Percentiles rank a stretch among this genome's conserved stretches.
Conservation (phyloP, 1,140 invertebrate genomes). For the Mizuhopecten yessoensis region DNA sequence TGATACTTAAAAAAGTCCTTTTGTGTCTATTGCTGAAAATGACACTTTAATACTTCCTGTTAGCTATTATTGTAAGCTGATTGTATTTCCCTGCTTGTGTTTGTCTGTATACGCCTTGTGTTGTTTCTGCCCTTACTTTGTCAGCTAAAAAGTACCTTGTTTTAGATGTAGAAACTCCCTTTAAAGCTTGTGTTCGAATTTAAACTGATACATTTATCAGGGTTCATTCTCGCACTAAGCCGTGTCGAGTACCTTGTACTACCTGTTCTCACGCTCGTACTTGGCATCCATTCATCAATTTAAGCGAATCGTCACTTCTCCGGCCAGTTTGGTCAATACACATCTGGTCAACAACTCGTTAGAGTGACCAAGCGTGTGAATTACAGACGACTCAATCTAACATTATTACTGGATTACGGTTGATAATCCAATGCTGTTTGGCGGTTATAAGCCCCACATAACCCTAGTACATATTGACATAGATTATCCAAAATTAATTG, state of each 20-base stretch:
- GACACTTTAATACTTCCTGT: too few relatives aligned
- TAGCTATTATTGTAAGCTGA: too few relatives aligned
- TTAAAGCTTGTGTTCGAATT: too few relatives aligned
- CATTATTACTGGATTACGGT: neutral
- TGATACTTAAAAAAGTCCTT: too few relatives aligned
- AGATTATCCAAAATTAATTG: constrained; percentile 35
- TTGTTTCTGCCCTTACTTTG: too few relatives aligned
- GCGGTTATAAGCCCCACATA: neutral
- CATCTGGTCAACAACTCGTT: constrained; percentile 8
- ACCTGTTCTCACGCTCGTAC: neutral
- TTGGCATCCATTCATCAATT: constrained; percentile 1
- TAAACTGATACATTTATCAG: too few relatives aligned
- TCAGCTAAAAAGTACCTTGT: too few relatives aligned
- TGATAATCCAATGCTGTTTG: neutral
- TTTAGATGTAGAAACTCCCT: too few relatives aligned
- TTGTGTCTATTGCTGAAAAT: too few relatives aligned
- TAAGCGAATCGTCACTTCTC: neutral
- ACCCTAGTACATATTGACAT: neutral
- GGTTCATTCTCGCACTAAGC: neutral
- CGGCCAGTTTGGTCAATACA: neutral
- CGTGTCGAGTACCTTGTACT: neutral
- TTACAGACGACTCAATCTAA: neutral
- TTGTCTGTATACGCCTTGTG: too few relatives aligned
- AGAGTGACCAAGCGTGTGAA: neutral
- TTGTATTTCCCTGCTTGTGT: too few relatives aligned